Base-by-base conservation (phyloP, 2,888 invertebrate genomes). In the Dolichomitus sp. region DNA sequence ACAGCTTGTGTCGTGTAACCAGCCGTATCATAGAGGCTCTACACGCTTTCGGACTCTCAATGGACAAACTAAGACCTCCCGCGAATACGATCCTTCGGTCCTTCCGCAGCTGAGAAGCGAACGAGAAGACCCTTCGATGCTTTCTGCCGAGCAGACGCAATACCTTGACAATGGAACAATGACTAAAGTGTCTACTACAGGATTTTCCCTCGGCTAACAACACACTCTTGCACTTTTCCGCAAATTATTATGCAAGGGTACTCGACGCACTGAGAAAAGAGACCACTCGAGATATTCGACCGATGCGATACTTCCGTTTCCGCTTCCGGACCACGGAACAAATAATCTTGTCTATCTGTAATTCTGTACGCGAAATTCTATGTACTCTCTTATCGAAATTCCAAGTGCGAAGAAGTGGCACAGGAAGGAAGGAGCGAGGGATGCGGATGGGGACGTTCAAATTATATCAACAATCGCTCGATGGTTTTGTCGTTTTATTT, bases 61-160 rank as follows among this genome's bases (percentile, higher is more conserved):
- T 23, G 52, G 23, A 11, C 52, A 12, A 52, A 23, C 33, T 6
- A 33, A 57, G 85, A 87, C 87, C 88, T 85, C 85, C 88, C 85
- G 81, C 73, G 75, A 75, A 57, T 63, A 23, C 11, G 61, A 40
- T 61, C 17, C 61, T 40, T 4, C 4, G 17, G 11, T 33, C 33
- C 17, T 17, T 30, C 11, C 45, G 11, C 27, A 14, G 54, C 52
- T n/a, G 19, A 66, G 66, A 5, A 4, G 17, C 17, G 1, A 48
- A 23, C 23, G 1, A 12, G 3, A 17, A 48, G 9, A 9, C 37
- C 48, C 17, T n/a, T 17, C 4, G 17, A 48, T n/a, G 17, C 17
- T 6, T 45, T 72, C 70, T 72, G 57, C 30, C 70, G 57, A 70
- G 19, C 57, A 70, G 70, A 70, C 70, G 70, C 68, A 37, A 48